Percentiles rank a stretch among this genome's conserved stretches.
Evolutionary conservation across 37 sponge, comb jelly and placozoan species (phyloP).

Genomic region (Mnemiopsis leidyi): DNA sequence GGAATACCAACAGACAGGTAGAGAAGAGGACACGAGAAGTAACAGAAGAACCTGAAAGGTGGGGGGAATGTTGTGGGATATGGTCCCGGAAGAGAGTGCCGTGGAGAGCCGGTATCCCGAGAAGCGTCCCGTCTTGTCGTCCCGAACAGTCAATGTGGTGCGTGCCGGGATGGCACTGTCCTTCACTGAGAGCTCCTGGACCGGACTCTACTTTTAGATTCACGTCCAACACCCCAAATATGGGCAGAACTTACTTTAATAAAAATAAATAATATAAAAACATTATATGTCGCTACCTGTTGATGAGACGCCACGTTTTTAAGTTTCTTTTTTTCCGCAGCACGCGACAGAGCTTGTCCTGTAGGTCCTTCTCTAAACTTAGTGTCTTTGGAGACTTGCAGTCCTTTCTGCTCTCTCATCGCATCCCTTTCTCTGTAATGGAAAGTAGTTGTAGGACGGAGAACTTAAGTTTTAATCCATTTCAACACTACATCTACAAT

Average conservation of each 20-base stretch:
- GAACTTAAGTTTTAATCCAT: no score
- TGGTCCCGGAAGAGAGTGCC: background rate
- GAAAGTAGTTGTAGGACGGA: background rate
- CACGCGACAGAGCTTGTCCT: slow-evolving; percentile 10
- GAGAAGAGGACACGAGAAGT: no score
- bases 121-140: slow-evolving; percentile 21
- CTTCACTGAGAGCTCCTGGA: background rate
- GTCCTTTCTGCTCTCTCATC: background rate
- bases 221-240: background rate
- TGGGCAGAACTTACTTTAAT: background rate
- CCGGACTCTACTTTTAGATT: background rate
- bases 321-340: slow-evolving; percentile 48
- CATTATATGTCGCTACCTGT: background rate
- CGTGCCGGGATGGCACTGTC: slow-evolving; percentile 30
- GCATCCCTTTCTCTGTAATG: background rate
- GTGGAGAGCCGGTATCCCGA: background rate
- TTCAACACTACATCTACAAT: no score
- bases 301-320: slow-evolving; percentile 48
- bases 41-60: slow-evolving; percentile 48
- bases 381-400: slow-evolving; percentile 15
- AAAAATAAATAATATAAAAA: background rate
- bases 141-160: background rate
- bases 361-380: slow-evolving; percentile 47
- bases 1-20: no score
- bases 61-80: slow-evolving; percentile 34